A percentile compares a stretch with the other conserved stretches of the same genome.
Conservation (phyloP, 2,113 vertebrate genomes). For the Corythaeola cristata region DNA sequence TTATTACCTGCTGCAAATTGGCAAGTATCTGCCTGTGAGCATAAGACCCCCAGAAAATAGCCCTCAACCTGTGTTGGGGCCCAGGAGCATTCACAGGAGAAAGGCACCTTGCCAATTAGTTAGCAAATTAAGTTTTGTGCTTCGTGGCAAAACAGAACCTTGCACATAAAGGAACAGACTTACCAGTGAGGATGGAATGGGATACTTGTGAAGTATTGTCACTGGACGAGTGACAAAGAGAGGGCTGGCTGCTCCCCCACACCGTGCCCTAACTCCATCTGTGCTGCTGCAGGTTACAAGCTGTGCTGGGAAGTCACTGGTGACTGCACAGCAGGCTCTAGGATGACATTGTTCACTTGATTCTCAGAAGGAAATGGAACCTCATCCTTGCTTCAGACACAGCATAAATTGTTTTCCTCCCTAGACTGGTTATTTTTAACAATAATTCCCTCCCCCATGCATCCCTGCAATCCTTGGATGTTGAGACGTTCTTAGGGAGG, state of each 20-base stretch:
- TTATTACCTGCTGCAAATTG: not conserved
- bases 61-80: not conserved
- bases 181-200: not conserved
- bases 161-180: not conserved
- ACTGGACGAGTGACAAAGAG: not conserved
- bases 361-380: not conserved
- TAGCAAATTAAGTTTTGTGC: not conserved
- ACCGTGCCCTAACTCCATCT: not conserved
- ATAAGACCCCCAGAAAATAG: not conserved
- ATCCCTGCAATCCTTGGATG: not conserved
- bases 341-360: not conserved
- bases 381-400: not conserved
- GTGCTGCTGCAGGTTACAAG: not conserved
- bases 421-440: slow-evolving; percentile 1
- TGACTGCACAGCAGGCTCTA: not conserved
- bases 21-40: not conserved
- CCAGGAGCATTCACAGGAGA: not conserved
- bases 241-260: not conserved
- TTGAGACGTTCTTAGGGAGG: not conserved
- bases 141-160: not conserved
- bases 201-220: not conserved
- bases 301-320: not conserved
- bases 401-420: not conserved
- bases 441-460: not conserved
- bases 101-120: not conserved